Evolutionary conservation across 2,113 vertebrate species (phyloP), one percentile per base, ranked within the genome.

Genomic region (Oreocharis arfaki): DNA sequence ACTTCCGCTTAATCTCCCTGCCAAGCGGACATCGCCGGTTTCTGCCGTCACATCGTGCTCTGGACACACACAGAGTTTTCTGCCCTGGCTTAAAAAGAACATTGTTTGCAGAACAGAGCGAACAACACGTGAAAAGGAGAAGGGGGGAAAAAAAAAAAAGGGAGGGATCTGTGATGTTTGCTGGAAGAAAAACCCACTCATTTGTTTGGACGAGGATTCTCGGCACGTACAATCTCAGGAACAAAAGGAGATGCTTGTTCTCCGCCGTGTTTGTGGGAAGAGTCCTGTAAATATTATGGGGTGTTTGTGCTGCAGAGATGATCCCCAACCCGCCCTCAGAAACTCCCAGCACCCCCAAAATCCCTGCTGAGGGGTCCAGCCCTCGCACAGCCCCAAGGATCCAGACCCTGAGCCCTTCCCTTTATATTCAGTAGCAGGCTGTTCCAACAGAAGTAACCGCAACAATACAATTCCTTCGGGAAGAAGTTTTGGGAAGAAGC

Each of bases 171-270:
- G 71, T 84, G 91, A 74, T 93, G 77, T 81, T 90, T 92, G 56
- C 69, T 87, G 89, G 89, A 64, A 60, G 83, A 81, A 94, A 94
- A 86, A 53, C 10, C 69, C 7, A 0, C 73, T 91, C 30, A 7
- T 92, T 95, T 93, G 84, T 96, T 96, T 84, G 74, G 91, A 87
- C 44, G 5, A 78, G 84, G 91, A 95, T 97, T 95, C 96, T 89
- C 80, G 0, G 96, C 96, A 97, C 91, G 86, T 95, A 95, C 86
- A 14, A 81, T 11, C 89, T 47, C 64, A 1, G 68, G 84, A 90
- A 92, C 95, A 90, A 92, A 94, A 92, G 76, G 83, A 89, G 79
- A 68, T 26, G 47, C 83, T 90, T 93, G 94, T 94, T 92, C 93
- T 85, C 63, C 0, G 2, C 42, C 0, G 30, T 67, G 83, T 84